A percentile compares a stretch with the other conserved stretches of the same genome.
phyloP scores from a whole-genome alignment of 2,113 vertebrate genomes.

The Malaclemys terrapin region DNA sequence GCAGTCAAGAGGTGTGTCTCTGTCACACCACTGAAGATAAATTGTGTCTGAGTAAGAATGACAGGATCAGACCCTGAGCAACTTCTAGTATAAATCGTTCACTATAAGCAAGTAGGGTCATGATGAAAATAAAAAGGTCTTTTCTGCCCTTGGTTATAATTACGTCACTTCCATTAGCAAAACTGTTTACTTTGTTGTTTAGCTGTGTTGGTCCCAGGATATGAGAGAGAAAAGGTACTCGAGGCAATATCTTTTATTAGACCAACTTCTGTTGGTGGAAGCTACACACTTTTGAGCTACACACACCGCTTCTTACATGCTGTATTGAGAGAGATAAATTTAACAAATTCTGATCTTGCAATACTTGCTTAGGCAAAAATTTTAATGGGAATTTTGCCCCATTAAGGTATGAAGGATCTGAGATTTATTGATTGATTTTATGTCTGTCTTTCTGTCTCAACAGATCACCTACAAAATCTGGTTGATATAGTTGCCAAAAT shows the following conservation, averaged over 20 bases:
- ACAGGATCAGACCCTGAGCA: background rate
- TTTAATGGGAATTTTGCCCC: background rate
- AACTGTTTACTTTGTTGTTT: background rate
- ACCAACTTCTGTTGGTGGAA: background rate
- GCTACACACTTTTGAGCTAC: background rate
- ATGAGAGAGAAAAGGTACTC: background rate
- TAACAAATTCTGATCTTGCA: background rate
- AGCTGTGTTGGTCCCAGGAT: background rate
- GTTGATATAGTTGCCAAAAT: background rate
- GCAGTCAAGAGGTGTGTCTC: background rate
- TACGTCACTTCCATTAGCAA: background rate
- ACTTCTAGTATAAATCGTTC: background rate
- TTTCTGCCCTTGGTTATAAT: slow-evolving; percentile 11
- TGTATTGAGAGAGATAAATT: background rate
- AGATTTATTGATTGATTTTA: background rate
- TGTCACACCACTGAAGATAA: background rate
- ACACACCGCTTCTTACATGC: background rate
- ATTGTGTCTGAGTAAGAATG: background rate
- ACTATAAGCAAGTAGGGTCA: slow-evolving; percentile 21
- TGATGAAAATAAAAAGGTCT: slow-evolving; percentile 3
- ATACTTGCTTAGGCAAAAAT: background rate
- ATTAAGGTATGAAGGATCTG: background rate
- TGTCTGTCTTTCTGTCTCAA: background rate
- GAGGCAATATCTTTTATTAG: background rate
- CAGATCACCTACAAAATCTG: background rate